Evolutionary conservation across 2,888 invertebrate genomes (phyloP).

Genomic region (Phengaris arion): DNA sequence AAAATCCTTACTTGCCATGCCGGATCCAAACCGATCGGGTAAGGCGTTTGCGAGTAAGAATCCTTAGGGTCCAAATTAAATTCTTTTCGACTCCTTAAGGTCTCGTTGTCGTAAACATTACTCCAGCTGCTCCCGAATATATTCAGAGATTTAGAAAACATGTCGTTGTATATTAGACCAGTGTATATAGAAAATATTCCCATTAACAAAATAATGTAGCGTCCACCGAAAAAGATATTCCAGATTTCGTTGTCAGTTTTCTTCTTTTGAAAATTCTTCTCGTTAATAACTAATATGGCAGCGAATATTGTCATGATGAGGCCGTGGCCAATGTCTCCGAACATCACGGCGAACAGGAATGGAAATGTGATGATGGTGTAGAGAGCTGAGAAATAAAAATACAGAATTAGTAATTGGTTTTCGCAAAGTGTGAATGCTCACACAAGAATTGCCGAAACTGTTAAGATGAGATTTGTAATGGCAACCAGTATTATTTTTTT

Average conservation of each 20-base stretch:
- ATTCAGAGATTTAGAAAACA: conserved; percentile 85
- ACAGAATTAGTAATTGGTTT: background rate
- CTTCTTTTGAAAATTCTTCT: conserved; percentile 77
- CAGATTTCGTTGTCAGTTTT: conserved; percentile 82
- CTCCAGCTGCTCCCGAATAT: conserved; percentile 84
- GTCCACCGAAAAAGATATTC: conserved; percentile 85
- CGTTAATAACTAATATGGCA: conserved; percentile 81
- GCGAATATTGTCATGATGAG: conserved; percentile 83
- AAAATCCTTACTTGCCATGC: conserved; percentile 80
- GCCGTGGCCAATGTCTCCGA: conserved; percentile 87
- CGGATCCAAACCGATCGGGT: conserved; percentile 86
- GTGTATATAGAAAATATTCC: conserved; percentile 87
- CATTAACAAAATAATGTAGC: conserved; percentile 87
- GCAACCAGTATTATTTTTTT: too few species aligned
- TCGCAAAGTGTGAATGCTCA: too few species aligned
- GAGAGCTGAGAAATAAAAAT: conserved; percentile 71
- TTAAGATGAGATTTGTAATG: too few species aligned
- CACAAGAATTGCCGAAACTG: too few species aligned
- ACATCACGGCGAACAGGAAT: conserved; percentile 89
- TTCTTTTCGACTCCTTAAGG: conserved; percentile 49
- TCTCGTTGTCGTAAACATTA: conserved; percentile 60
- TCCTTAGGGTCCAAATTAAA: conserved; percentile 70
- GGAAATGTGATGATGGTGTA: conserved; percentile 88
- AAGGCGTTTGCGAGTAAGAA: conserved; percentile 72
- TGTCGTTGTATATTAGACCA: conserved; percentile 86